A percentile compares a stretch with the other conserved stretches of the same genome.
phyloP scores from a whole-genome alignment of 1,140 invertebrate genomes.

The Dendroctonus ponderosae region DNA sequence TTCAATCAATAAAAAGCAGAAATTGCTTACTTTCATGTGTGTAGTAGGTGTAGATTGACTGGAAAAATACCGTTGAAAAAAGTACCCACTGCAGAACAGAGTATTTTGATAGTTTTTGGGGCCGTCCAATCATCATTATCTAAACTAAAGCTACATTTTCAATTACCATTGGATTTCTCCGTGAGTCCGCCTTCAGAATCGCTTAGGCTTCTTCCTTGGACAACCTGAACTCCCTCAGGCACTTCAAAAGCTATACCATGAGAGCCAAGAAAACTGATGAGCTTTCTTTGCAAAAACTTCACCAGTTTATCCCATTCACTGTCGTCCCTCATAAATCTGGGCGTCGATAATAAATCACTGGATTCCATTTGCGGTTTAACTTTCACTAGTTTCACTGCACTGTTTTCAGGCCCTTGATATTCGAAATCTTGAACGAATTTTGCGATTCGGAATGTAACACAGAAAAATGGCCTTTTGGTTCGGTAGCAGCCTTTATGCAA shows the following conservation, averaged over 20 bases:
- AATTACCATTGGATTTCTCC: slow-evolving; percentile 1
- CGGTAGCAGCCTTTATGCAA: slow-evolving; percentile 31
- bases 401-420: slow-evolving; percentile 33
- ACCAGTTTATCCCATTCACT: slow-evolving; percentile 38
- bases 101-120: too few relatives aligned
- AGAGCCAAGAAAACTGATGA: slow-evolving; percentile 35
- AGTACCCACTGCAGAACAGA: too few relatives aligned
- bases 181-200: slow-evolving; percentile 7
- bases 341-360: slow-evolving; percentile 13
- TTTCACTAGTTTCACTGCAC: slow-evolving; percentile 38
- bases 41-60: too few relatives aligned
- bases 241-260: slow-evolving; percentile 39
- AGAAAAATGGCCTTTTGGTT: slow-evolving; percentile 34
- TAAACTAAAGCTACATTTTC: too few relatives aligned
- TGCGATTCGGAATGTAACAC: slow-evolving; percentile 39
- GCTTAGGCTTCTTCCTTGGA: slow-evolving; percentile 26
- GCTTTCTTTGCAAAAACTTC: slow-evolving; percentile 38
- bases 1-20: too few relatives aligned
- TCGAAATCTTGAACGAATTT: slow-evolving; percentile 38
- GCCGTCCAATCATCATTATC: too few relatives aligned
- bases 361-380: slow-evolving; percentile 26
- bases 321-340: slow-evolving; percentile 26
- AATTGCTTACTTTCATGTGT: too few relatives aligned
- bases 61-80: too few relatives aligned
- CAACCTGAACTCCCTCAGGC: slow-evolving; percentile 34